phyloP scores from a whole-genome alignment of 2,113 vertebrate genomes.

The Trochalopteron elliotii region DNA sequence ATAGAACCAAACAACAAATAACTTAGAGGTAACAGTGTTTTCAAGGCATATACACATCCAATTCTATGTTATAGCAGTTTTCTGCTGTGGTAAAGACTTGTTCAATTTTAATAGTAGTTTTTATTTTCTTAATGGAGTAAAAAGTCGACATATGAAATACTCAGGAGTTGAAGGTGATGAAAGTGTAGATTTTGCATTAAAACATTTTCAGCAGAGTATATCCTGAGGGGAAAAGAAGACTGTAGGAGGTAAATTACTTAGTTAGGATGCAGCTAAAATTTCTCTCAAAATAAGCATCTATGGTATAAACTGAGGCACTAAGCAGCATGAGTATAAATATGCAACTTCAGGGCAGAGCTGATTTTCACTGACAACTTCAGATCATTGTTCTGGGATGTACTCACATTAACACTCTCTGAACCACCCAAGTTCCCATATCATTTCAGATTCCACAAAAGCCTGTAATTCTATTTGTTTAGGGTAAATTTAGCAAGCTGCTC shows the following conservation, averaged over 20 bases:
- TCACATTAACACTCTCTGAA: constrained; percentile 21
- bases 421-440: constrained; percentile 57
- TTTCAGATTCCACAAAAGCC: constrained; percentile 61
- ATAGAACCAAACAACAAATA: constrained; percentile 1
- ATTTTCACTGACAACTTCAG: neutral
- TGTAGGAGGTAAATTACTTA: constrained; percentile 49
- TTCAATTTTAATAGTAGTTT: constrained; percentile 13
- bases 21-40: neutral
- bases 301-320: neutral
- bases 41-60: constrained; percentile 2
- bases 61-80: neutral
- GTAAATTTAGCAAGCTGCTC: constrained; percentile 77
- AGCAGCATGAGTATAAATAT: neutral
- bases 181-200: neutral
- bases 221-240: neutral
- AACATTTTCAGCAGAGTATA: neutral
- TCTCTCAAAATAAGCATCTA: constrained; percentile 1
- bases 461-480: constrained; percentile 76
- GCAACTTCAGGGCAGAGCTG: neutral
- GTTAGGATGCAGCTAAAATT: constrained; percentile 35
- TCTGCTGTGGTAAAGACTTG: neutral
- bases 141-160: neutral
- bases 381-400: neutral
- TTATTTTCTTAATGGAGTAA: constrained; percentile 5
- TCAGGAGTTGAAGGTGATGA: neutral